phyloP scores from a whole-genome alignment of 2,113 vertebrate genomes.

The Suncus etruscus region DNA sequence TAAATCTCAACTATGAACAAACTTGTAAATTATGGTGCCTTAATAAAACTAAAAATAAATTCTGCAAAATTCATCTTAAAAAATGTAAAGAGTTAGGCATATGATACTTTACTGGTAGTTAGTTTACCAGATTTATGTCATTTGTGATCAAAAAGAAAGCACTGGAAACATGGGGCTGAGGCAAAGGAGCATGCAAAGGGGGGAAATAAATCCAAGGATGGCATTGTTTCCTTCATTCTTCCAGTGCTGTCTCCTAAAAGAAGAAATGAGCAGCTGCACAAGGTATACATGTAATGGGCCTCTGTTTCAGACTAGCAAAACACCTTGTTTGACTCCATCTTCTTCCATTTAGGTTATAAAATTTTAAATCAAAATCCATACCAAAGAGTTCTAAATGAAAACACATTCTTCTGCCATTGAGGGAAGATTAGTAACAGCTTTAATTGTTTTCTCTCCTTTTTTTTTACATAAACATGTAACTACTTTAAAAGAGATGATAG shows the following conservation, averaged over 20 bases:
- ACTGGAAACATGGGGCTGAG: neutral
- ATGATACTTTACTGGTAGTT: neutral
- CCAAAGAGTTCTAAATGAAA: constrained; percentile 40
- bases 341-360: constrained; percentile 45
- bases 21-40: no score
- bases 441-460: neutral
- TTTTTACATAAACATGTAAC: constrained; percentile 12
- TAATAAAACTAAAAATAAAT: no score
- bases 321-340: neutral
- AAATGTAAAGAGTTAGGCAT: neutral
- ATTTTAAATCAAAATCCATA: constrained; percentile 57
- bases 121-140: neutral
- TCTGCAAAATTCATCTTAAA: neutral
- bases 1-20: no score
- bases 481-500: constrained; percentile 55
- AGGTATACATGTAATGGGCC: neutral
- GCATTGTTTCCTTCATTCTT: neutral
- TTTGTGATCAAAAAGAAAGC: neutral
- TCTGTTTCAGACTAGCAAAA: neutral
- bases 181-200: neutral
- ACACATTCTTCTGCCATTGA: constrained; percentile 50
- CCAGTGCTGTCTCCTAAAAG: neutral
- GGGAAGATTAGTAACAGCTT: constrained; percentile 25
- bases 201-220: neutral
- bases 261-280: constrained; percentile 34